A percentile compares a stretch with the other conserved stretches of the same genome.
Conservation (phyloP, 2,888 invertebrate species). For the Aporophyla nigra region DNA sequence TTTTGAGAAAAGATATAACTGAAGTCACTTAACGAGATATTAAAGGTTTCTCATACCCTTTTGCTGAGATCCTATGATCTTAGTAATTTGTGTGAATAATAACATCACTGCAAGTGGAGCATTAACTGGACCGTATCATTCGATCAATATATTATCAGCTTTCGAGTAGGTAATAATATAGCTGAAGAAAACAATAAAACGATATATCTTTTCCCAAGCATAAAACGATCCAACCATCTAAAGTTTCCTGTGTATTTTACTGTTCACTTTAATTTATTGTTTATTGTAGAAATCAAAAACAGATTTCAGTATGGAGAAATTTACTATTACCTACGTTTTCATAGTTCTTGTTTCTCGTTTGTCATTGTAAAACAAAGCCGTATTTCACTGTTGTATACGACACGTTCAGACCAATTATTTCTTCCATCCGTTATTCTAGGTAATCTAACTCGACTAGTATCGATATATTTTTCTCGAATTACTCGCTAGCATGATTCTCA, state of each 20-base stretch:
- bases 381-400: slow-evolving; percentile 45
- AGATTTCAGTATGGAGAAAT: slow-evolving; percentile 13
- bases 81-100: too few species aligned
- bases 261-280: slow-evolving; percentile 1
- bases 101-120: too few species aligned
- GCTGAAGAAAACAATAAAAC: background rate
- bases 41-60: too few species aligned
- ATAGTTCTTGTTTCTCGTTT: slow-evolving; percentile 8
- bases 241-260: background rate
- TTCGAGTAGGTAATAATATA: too few species aligned
- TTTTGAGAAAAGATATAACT: too few species aligned
- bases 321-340: background rate
- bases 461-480: slow-evolving; percentile 48
- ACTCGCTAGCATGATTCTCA: slow-evolving; percentile 14
- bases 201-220: background rate
- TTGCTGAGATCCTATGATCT: too few species aligned
- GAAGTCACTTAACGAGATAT: too few species aligned
- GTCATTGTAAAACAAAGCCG: slow-evolving; percentile 30
- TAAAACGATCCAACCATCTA: background rate
- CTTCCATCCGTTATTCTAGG: slow-evolving; percentile 32
- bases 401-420: slow-evolving; percentile 41
- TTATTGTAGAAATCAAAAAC: background rate
- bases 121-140: too few species aligned
- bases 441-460: slow-evolving; percentile 48
- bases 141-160: too few species aligned